Percentiles rank a stretch among this genome's conserved stretches.
Evolutionary conservation across 92 coral and sea anemone genomes (phyloP).

Genomic region (Zoanthus gigantus): DNA sequence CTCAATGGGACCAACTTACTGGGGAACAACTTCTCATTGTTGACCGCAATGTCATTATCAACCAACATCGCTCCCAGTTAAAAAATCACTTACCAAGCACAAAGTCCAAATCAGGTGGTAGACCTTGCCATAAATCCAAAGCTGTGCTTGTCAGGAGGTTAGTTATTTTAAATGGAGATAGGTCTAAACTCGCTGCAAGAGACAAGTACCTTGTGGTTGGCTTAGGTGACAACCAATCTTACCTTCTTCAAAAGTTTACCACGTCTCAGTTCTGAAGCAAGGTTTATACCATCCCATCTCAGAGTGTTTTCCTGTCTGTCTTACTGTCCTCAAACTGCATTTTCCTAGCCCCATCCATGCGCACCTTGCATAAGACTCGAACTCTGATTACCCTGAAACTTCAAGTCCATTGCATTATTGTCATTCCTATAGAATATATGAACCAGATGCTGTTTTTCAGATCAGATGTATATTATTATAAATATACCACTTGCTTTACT

Average conservation of each 20-base stretch:
- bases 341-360: constrained; percentile 16
- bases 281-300: constrained; percentile 36
- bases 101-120: constrained; percentile 48
- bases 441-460: too few relatives aligned
- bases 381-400: constrained; percentile 32
- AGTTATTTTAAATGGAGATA: constrained; percentile 46
- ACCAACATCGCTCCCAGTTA: constrained; percentile 44
- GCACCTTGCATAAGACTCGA: constrained; percentile 5
- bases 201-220: constrained; percentile 49
- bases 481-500: too few relatives aligned
- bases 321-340: constrained; percentile 3
- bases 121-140: background rate
- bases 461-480: too few relatives aligned
- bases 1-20: constrained; percentile 57
- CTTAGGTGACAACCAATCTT: constrained; percentile 11
- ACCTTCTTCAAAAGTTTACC: constrained; percentile 56
- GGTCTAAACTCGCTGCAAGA: constrained; percentile 41
- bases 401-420: too few relatives aligned
- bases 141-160: constrained; percentile 2
- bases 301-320: constrained; percentile 48
- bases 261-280: constrained; percentile 59
- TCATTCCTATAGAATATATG: too few relatives aligned
- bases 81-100: constrained; percentile 48
- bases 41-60: constrained; percentile 40
- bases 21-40: constrained; percentile 44